Conservation (phyloP, 2,888 invertebrate species). For the Melieria omissa region DNA sequence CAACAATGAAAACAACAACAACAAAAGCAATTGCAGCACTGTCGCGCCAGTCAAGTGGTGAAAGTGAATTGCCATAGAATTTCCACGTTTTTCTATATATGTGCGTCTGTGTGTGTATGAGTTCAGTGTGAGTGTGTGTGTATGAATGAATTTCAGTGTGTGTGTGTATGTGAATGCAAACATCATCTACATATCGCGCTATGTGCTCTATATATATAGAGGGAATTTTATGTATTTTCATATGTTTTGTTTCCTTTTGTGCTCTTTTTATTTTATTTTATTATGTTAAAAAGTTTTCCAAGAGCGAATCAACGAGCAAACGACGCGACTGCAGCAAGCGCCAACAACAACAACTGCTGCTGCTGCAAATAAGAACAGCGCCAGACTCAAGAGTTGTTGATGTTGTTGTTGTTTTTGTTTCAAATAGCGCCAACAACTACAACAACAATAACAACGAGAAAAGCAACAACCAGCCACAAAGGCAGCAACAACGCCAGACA, state of each 20-base stretch:
- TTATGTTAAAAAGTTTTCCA: slow-evolving; percentile 62
- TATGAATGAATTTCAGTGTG: neutral
- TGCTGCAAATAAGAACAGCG: slow-evolving; percentile 22
- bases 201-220: slow-evolving; percentile 20
- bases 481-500: slow-evolving; percentile 42
- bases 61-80: neutral
- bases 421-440: slow-evolving; percentile 3
- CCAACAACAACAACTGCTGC: slow-evolving; percentile 21
- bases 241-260: slow-evolving; percentile 13
- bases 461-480: slow-evolving; percentile 5
- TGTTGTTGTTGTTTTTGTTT: slow-evolving; percentile 4
- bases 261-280: slow-evolving; percentile 55
- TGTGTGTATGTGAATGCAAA: slow-evolving; percentile 6
- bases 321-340: slow-evolving; percentile 13
- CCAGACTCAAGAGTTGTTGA: neutral
- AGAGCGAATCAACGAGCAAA: slow-evolving; percentile 53
- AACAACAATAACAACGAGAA: slow-evolving; percentile 7
- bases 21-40: slow-evolving; percentile 7
- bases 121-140: slow-evolving; percentile 8
- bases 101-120: neutral
- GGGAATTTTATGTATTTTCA: slow-evolving; percentile 25
- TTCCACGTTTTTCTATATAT: slow-evolving; percentile 1
- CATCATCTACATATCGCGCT: slow-evolving; percentile 19
- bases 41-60: neutral
- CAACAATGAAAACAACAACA: neutral